Evolutionary conservation across 2,113 vertebrate species (phyloP), one percentile per base, ranked within the genome.

Genomic region (Thamnophis sirtalis): DNA sequence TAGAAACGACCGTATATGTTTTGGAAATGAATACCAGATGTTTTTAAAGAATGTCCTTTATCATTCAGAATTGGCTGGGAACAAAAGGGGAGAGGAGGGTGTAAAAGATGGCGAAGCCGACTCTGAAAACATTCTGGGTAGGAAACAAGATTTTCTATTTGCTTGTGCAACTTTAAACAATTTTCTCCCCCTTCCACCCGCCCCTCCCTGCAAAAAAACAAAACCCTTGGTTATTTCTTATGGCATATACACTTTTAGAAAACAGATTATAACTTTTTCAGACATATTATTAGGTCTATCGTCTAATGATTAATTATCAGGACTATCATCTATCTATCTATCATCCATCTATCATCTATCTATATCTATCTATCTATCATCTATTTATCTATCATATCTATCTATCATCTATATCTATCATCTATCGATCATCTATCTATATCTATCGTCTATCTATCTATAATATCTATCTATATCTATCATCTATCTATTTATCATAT

Each of bases 1-100:
- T 63, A 86, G 73, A 93, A 93, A 92, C 11, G 87, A 93, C 90
- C 85, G 87, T 93, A 50, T 94, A 28, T 94, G 26, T 93, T 96
- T 95, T 96, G 96, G 91, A 94, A 97, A 95, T 17, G 0, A 95
- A 94, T 92, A 96, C 96, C 95, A 96, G 93, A 95, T 93, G 93
- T 95, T 96, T 91, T 95, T 94, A 94, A 95, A 95, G 0, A 1
- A 88, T 95, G 92, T 91, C 93, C 94, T 94, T 92, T 90, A 86
- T 87, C 87, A 86, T 91, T 95, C 93, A 91, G 93, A 90, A 94
- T 94, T 94, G 94, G 93, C 93, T 95, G 93, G 91, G 38, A 92
- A 86, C 91, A 51, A 88, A 91, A 54, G 33, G 10, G 24, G 7
- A 93, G 8, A 89, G 95, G 93, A 89, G 90, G 95, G 94, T 91